Conservation (phyloP, 2,113 vertebrate species). For the Hemiprocne comata region DNA sequence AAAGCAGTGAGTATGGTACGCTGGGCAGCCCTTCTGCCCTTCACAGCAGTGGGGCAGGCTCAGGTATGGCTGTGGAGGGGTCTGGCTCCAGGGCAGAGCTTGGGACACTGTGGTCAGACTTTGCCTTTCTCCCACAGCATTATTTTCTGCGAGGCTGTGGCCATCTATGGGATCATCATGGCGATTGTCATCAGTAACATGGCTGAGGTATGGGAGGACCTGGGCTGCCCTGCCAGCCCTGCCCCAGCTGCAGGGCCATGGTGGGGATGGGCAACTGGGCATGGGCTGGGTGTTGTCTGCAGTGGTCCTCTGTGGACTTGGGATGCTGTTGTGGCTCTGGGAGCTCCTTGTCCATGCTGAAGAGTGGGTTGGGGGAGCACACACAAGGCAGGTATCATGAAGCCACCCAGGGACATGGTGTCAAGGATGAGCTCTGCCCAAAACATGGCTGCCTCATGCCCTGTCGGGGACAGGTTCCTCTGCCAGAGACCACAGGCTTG, state of each 20-base stretch:
- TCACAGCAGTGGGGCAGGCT: neutral
- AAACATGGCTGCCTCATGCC: neutral
- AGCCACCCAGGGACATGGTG: neutral
- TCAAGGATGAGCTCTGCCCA: neutral
- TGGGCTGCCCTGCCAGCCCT: neutral
- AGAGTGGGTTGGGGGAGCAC: neutral
- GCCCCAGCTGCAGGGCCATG: fast-evolving
- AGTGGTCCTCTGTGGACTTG: neutral
- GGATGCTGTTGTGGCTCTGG: neutral
- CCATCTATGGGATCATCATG: conserved; percentile 99
- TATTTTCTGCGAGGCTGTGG: conserved; percentile 99
- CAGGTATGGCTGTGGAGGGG: neutral
- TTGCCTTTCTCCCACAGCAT: conserved; percentile 79
- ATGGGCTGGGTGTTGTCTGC: neutral
- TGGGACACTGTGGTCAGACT: neutral
- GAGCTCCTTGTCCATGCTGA: neutral
- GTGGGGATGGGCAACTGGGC: neutral
- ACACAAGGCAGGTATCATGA: neutral
- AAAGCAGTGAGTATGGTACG: neutral
- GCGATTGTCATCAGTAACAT: conserved; percentile 99
- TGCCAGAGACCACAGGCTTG: neutral
- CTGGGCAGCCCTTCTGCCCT: neutral
- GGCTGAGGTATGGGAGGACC: conserved; percentile 85
- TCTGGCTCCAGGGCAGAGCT: neutral
- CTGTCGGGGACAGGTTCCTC: neutral